Base-by-base conservation (phyloP, 35 echinoderm and acorn worm genomes). In the Stichopus chloronotus region DNA sequence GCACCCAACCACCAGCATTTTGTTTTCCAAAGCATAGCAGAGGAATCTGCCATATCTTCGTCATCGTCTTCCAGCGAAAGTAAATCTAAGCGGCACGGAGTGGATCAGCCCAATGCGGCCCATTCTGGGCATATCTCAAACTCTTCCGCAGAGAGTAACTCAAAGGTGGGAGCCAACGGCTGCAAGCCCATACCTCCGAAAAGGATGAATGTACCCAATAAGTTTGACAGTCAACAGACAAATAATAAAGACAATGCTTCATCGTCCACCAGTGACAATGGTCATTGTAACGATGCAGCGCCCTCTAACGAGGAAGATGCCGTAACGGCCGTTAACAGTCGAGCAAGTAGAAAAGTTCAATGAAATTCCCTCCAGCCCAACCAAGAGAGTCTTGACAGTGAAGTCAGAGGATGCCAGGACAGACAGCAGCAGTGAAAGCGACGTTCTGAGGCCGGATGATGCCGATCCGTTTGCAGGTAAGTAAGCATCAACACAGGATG, bases 391-490 rank as follows among this genome's bases (percentile, higher is more conserved):
- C 23, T 86, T 86, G 23, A 86, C 17, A 55, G 58, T 63, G 57
- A 88, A 69, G 16, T 17, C 93, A 43, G 56, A 89, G 55, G 86
- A 88, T 90, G 87, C 76, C 14, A 94, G 57, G 78, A 77, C 71
- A 53, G n/a, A 63, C 24, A 84, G 71, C 65, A 94, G 91, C 78
- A 95, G 91, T 68, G 94, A 95, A 7, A 79, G 60, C 19, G 96
- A 97, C 8, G 81, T 97, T 19, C 94, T 97, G 6, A 91, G 94
- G 88, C 94, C 92, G 8, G 94, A 97, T 87, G 96, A 89, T 1
- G 74, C 92, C 59, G 91, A 97, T 78, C 96, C 96, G 54, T 97
- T 97, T 92, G 96, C 96, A 60, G 96, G 96, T 97, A 97, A 93
- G 96, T 63, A 8, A 23, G 21, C 30, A 43, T 43, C 30, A 43